Conservation (phyloP, 1,140 invertebrate genomes). For the Micrasema longulum region DNA sequence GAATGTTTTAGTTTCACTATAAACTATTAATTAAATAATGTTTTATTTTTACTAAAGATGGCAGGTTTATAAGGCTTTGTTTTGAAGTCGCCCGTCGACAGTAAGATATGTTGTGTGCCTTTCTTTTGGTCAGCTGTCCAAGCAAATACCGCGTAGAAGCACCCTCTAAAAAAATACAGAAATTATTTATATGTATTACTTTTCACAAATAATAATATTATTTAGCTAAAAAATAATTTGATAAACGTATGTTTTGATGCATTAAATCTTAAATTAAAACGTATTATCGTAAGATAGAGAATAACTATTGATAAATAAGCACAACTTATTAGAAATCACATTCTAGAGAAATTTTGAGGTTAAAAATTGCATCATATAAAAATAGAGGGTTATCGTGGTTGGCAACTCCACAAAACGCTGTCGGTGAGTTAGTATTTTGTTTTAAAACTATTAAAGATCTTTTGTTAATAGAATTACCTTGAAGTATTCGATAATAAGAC, state of each 20-base stretch:
- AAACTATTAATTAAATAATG: too few species aligned
- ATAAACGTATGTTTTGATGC: too few species aligned
- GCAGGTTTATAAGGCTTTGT: background rate
- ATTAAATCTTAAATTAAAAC: too few species aligned
- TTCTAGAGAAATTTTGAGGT: background rate
- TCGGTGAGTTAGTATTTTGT: background rate
- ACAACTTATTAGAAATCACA: background rate
- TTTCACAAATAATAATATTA: too few species aligned
- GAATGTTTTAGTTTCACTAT: too few species aligned
- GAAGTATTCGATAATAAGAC: background rate
- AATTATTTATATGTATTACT: too few species aligned
- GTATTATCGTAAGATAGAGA: too few species aligned
- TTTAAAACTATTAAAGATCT: background rate
- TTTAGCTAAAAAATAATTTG: too few species aligned
- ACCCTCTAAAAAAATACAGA: background rate
- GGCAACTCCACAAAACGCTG: too few species aligned
- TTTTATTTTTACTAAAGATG: too few species aligned
- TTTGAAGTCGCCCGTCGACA: background rate
- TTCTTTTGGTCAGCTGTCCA: background rate
- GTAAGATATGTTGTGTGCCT: background rate
- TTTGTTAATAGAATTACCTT: background rate
- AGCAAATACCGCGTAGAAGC: background rate
- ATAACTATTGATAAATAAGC: too few species aligned
- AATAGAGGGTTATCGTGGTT: too few species aligned
- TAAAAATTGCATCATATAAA: background rate